Base-by-base conservation (phyloP, 2,113 vertebrate species). In the Zeus faber region DNA sequence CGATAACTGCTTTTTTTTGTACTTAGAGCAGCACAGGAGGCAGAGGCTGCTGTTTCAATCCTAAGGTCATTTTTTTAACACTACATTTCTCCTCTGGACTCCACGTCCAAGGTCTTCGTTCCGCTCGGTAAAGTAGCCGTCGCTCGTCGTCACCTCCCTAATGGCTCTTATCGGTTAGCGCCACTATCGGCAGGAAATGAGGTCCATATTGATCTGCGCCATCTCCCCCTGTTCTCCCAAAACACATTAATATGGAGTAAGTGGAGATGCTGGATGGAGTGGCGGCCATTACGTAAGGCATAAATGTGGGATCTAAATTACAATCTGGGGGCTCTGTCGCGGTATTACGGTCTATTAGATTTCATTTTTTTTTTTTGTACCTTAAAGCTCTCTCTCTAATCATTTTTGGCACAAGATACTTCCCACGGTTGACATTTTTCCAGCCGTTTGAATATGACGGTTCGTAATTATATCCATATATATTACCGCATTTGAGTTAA, bases 81-180 rank as follows among this genome's bases (percentile, higher is more conserved):
- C 16, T 9, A 31, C 9, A 25, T 54, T 62, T 62, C 43, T 62
- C 0, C 21, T 54, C 53, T 0, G 16, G 3, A 40, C 29, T 66
- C 43, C 50, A 17, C 49, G 20, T 21, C 6, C 16, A 61, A 65
- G 52, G 47, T 70, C 62, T 23, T 58, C 6, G 16, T 1, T 40
- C 13, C 50, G 18, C 31, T 39, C 18, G 35, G 1, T 48, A 5
- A 27, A 62, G 43, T 9, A 20, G 5, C 31, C 64, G 17, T 13
- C 25, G 49, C 37, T 20, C 43, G 18, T 43, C 9, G 37, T 3
- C 21, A 31, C 14, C 14, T 1, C 18, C 11, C 29, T 73, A 80
- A 78, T 68, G 47, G 16, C 2, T 1, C 25, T 62, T 54, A 61
- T 58, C 58, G 72, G 68, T 79, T 25, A 43, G 17, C 35, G 24